Evolutionary conservation across 2,797 vertebrate species (phyloP).

Genomic region (Artibeus jamaicensis): DNA sequence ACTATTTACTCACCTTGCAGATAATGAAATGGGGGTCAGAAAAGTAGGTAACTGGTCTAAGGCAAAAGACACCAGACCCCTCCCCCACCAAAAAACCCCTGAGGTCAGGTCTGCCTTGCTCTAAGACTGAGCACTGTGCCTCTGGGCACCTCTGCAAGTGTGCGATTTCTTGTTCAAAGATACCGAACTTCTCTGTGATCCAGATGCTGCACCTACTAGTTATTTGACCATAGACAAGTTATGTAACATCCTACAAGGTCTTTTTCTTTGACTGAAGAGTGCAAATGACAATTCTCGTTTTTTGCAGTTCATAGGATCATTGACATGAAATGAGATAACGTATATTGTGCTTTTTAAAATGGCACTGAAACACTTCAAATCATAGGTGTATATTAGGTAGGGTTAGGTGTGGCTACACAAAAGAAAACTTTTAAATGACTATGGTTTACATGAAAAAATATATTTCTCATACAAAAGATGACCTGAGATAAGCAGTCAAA

Average conservation of each 20-base stretch:
- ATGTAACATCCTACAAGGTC: background rate
- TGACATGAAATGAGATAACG: background rate
- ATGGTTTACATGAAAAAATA: background rate
- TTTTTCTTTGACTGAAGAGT: background rate
- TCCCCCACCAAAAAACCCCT: too few relatives aligned
- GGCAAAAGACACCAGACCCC: background rate
- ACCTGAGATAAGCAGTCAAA: background rate
- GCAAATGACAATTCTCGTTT: background rate
- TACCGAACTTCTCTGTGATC: background rate
- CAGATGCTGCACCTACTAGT: background rate
- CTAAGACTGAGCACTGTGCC: background rate
- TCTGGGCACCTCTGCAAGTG: background rate
- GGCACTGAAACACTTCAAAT: background rate
- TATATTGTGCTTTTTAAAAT: background rate
- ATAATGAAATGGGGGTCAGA: background rate
- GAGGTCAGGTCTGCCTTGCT: background rate
- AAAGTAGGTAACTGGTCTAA: background rate
- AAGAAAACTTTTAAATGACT: background rate
- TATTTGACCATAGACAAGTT: background rate
- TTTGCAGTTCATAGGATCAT: background rate
- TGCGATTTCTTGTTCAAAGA: background rate
- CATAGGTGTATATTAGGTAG: background rate
- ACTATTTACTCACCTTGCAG: background rate
- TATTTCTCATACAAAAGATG: background rate
- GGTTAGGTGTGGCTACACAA: background rate